Evolutionary conservation across 2,797 vertebrate genomes (phyloP), one percentile per base, ranked within the genome.

Genomic region (Moxostoma hubbsi): DNA sequence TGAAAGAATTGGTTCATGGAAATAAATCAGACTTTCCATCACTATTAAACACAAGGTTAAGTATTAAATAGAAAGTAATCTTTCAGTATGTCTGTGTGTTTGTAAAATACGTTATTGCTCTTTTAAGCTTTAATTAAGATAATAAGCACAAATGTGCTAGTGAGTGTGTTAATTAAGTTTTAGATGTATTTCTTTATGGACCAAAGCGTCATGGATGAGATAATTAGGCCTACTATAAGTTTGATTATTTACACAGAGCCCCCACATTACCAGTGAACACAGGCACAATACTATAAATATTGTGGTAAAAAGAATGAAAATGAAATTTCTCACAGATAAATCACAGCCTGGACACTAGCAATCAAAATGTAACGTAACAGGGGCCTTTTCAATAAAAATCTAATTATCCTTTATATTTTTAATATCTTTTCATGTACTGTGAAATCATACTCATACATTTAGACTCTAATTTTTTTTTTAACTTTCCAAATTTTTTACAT

Each of bases 141-240:
- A 69, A 18, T 13, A 70, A 70, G 67, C 1, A 10, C 50, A 54
- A 65, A 45, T 50, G 15, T 63, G 62, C 43, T 11, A 63, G 49
- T 11, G 11, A 0, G 4, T 46, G 58, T 53, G 9, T 71, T 74
- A 74, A 73, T 55, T 65, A 72, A 72, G 46, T 54, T 68, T 54
- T 12, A 0, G 6, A 55, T 5, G 11, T 76, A 47, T 66, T 51
- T 57, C 43, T 71, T 81, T 70, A 74, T 75, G n/a, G 13, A 50
- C 57, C 57, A 74, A 65, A 79, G 58, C 13, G 49, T 16, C 57
- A 72, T 78, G 49, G 36, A 77, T 61, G 49, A 65, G 59, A 65
- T 45, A 81, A 75, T 73, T 71, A 36, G 36, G 36, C 36, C 36
- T 36, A 71, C 62, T 50, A 64, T 73, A 53, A n/a, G 43, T 64